Base-by-base conservation (phyloP, 2,888 invertebrate genomes). In the Drosophila buzzatii region DNA sequence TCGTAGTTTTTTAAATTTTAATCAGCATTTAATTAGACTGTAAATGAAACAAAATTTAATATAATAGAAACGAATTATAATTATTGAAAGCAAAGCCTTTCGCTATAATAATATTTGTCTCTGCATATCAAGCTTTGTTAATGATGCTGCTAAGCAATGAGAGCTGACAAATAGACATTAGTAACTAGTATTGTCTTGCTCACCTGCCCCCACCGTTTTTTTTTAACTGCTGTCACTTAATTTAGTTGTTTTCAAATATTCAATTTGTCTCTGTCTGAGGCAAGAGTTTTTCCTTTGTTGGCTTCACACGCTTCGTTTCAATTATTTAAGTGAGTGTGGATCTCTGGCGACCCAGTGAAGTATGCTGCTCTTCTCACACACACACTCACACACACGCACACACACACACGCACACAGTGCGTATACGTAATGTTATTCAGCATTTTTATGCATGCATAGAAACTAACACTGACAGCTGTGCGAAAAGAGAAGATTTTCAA, bases 341-440 rank as follows among this genome's bases (percentile, higher is more conserved):
- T 41, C 59, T 14, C 20, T 20, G 39, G 20, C 41, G 31, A 42
- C 51, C 42, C 47, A 44, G 27, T n/a, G 33, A 57, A 64, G 59
- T 56, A 44, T 70, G 47, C 63, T 62, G 51, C 45, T 23, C 41
- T 27, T 58, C 39, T 39, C 44, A 14, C 56, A 37, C 41, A 61
- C 60, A 44, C 44, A 14, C 59, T 33, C 39, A 70, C 60, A 49
- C 44, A 14, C 59, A 37, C 41, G 65, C 57, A 49, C 44, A 14
- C 59, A 37, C 41, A 70, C 60, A 49, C 23, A 23, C 39, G 10
- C 59, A 37, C 41, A 70, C 60, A 49, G 20, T 59, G 45, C 73
- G 73, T 74, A 74, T 69, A 27, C 76, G 55, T 39, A 51, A 75
- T 73, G 12, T 12, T 18, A 20, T 45, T 31, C n/a, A 31, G 65